Percentiles rank a stretch among this genome's conserved stretches.
Conservation (phyloP, 1,140 invertebrate genomes). For the Diabrotica virgifera region DNA sequence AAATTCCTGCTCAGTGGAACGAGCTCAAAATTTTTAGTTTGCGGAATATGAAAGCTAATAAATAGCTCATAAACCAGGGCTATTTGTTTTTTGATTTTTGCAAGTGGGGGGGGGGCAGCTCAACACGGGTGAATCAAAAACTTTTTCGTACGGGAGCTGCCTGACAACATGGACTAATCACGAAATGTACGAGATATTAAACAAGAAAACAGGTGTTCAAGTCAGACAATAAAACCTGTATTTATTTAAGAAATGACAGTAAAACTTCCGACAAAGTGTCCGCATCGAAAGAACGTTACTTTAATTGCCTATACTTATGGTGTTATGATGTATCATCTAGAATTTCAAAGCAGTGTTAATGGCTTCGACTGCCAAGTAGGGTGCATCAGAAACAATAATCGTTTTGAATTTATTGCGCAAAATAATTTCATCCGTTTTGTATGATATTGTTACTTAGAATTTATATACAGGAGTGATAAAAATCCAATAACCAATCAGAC, state of each 20-base stretch:
- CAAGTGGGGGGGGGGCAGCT: too few relatives aligned
- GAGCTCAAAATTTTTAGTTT: too few relatives aligned
- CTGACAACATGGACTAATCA: too few relatives aligned
- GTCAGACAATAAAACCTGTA: conserved; percentile 17
- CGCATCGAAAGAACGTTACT: conserved; percentile 12
- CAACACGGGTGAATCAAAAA: too few relatives aligned
- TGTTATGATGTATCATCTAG: conserved; percentile 29
- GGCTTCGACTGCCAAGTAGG: conserved; percentile 17
- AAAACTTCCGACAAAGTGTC: conserved; percentile 23
- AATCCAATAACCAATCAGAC: too few relatives aligned
- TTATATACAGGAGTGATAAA: too few relatives aligned
- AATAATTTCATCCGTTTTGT: conserved; percentile 12
- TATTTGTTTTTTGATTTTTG: too few relatives aligned
- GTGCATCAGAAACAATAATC: conserved; percentile 6
- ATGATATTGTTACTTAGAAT: conserved; percentile 8
- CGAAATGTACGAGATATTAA: not conserved
- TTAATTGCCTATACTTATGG: conserved; percentile 26
- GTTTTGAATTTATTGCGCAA: conserved; percentile 14
- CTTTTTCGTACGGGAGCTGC: too few relatives aligned
- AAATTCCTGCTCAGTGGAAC: too few relatives aligned
- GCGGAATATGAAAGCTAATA: too few relatives aligned
- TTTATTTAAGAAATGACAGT: conserved; percentile 16
- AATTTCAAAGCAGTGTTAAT: conserved; percentile 26
- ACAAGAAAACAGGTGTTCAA: conserved; percentile 17
- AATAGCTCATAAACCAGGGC: too few relatives aligned